phyloP scores from a whole-genome alignment of 2,113 vertebrate genomes.

The Heliornis fulica region DNA sequence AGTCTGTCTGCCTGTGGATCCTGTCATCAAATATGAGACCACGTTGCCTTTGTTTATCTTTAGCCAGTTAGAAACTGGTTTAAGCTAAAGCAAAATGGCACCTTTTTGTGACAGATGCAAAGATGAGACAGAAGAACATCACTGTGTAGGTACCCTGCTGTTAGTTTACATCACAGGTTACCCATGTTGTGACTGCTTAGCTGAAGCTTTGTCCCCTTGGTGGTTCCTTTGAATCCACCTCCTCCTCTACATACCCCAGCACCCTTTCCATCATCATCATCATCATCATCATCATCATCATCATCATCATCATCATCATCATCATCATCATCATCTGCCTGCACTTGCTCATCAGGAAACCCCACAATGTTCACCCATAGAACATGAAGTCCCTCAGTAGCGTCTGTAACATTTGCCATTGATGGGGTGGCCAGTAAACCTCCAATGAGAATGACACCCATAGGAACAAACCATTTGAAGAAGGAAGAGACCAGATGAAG shows the following conservation, averaged over 20 bases:
- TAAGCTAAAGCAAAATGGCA: background rate
- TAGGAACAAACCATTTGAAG: background rate
- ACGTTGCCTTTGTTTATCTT: background rate
- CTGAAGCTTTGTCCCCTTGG: background rate
- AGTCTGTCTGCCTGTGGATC: background rate
- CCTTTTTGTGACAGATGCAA: background rate
- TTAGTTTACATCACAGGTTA: background rate
- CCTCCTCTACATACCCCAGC: background rate
- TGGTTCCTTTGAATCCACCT: background rate
- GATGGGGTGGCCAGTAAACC: background rate
- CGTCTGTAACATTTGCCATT: background rate
- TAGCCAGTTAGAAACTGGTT: background rate
- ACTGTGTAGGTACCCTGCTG: fast-evolving
- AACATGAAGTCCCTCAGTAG: background rate
- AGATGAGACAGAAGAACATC: background rate
- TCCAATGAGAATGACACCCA: background rate
- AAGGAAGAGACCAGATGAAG: background rate
- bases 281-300: background rate
- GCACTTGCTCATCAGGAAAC: background rate
- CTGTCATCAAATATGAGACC: background rate
- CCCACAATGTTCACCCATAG: background rate
- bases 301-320: background rate
- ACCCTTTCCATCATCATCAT: background rate
- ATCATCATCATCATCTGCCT: background rate
- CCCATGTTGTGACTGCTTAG: fast-evolving